Evolutionary conservation across 2,113 vertebrate genomes (phyloP).

Genomic region (Sturnus vulgaris): DNA sequence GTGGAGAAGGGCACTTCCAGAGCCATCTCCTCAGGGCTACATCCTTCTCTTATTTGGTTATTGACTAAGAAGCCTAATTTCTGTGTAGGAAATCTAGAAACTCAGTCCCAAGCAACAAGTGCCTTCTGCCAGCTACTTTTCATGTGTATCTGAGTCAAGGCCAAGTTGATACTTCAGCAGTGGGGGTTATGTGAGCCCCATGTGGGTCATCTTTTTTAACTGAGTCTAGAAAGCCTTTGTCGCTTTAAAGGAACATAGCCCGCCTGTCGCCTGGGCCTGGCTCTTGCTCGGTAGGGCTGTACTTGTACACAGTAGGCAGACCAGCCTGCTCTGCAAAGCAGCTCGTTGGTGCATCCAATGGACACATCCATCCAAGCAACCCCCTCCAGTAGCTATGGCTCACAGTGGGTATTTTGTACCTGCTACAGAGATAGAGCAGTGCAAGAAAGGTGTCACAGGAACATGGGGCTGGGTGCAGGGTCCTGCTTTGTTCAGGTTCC

Average conservation of each 20-base stretch:
- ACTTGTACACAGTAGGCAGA: background rate
- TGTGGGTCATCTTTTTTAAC: background rate
- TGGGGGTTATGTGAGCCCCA: background rate
- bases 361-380: background rate
- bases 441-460: background rate
- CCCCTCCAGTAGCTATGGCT: background rate
- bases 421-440: background rate
- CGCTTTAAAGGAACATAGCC: background rate
- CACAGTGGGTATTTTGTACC: background rate
- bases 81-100: background rate
- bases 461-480: background rate
- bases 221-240: background rate
- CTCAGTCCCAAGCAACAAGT: background rate
- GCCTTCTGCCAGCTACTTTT: background rate
- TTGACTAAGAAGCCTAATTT: background rate
- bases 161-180: background rate
- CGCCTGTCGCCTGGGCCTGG: accelerated
- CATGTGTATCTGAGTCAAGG: background rate
- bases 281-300: background rate
- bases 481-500: background rate
- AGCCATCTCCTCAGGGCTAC: background rate
- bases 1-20: background rate
- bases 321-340: background rate
- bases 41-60: background rate
- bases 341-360: background rate